Evolutionary conservation across 1,140 invertebrate species (phyloP).

Genomic region (Alviniconcha marisindica): DNA sequence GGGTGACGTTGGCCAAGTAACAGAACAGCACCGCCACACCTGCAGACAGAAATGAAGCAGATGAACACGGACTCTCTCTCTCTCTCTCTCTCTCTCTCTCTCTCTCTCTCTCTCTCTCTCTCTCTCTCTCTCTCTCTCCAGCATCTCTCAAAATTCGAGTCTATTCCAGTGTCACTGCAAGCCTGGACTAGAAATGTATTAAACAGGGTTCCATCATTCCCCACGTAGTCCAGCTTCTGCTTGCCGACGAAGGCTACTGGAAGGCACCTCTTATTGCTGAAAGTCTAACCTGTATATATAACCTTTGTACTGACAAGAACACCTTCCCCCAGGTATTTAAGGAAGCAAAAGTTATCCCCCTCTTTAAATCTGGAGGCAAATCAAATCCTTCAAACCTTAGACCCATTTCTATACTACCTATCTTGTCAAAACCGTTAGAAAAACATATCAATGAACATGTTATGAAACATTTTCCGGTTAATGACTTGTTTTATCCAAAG

Average conservation of each 20-base stretch:
- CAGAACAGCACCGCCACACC: conserved; percentile 94
- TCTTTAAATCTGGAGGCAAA: conserved; percentile 89
- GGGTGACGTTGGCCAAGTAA: conserved; percentile 95
- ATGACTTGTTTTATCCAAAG: no score
- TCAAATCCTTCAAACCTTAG: conserved; percentile 88
- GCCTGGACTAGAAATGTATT: conserved; percentile 25
- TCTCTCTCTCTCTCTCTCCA: no score
- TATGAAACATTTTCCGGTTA: no score
- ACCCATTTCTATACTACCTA: conserved; percentile 81
- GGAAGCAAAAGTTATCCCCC: conserved; percentile 91
- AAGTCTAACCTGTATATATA: conserved; percentile 29
- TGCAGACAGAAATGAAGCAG: conserved; percentile 65
- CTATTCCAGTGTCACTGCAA: conserved; percentile 36
- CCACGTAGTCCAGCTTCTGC: conserved; percentile 29
- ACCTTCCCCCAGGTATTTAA: conserved; percentile 69
- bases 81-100: no score
- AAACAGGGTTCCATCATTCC: conserved; percentile 28
- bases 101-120: no score
- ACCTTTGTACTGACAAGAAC: conserved; percentile 64
- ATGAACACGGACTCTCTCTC: no score
- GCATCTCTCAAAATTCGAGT: conserved; percentile 34
- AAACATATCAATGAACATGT: no score
- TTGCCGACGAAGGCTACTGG: conserved; percentile 42
- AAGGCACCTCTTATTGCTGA: conserved; percentile 27
- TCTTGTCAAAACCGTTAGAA: conserved; percentile 78